Conservation (phyloP, 23 tunicate species). For the Trididemnum clinides region DNA sequence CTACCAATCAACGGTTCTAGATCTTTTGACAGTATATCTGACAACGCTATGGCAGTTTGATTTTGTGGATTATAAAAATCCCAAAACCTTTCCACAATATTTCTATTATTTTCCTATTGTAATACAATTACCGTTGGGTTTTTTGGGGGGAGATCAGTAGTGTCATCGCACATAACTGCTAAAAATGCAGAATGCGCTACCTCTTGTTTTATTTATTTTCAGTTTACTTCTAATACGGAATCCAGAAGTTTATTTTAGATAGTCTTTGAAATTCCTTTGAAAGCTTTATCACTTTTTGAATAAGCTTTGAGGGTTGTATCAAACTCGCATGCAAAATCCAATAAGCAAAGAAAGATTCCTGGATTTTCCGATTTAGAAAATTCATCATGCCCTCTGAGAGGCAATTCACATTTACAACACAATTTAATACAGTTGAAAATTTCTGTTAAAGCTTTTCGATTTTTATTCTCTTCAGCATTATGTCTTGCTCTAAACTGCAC, state of each 20-base stretch:
- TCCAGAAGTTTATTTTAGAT: neutral
- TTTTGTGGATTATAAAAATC: constrained; percentile 24
- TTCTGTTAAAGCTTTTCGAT: neutral
- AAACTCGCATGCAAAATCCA: neutral
- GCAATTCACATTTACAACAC: neutral
- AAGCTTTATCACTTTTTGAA: neutral
- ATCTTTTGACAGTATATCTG: neutral
- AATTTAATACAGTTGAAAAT: neutral
- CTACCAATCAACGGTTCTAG: no score
- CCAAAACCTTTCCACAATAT: neutral
- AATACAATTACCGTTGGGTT: constrained; percentile 5
- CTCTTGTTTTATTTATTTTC: neutral
- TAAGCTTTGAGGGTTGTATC: neutral
- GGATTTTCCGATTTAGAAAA: neutral
- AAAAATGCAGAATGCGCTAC: neutral
- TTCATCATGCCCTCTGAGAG: constrained; percentile 14
- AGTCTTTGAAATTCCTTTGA: constrained; percentile 1
- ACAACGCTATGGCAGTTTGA: constrained; percentile 7
- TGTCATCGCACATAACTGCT: no score
- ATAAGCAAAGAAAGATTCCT: neutral
- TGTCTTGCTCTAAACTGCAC: neutral
- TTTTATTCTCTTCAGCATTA: neutral
- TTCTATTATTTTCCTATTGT: neutral
- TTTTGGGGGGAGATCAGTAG: neutral
- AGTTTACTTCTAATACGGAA: neutral